Conservation (phyloP, 2,888 invertebrate genomes). For the Lysandra bellargus region DNA sequence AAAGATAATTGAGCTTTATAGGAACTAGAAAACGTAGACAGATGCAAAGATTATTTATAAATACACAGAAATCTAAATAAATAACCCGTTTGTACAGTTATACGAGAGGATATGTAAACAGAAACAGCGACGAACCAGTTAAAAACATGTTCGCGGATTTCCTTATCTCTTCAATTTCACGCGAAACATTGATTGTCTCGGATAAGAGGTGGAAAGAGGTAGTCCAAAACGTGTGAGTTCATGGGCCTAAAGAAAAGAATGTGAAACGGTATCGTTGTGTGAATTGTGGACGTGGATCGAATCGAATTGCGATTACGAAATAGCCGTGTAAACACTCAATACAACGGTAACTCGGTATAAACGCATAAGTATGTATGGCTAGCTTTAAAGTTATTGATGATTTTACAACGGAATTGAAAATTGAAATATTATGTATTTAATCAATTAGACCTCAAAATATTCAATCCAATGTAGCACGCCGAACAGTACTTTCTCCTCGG, state of each 20-base stretch:
- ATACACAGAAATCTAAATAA: conserved; percentile 54
- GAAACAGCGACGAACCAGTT: conserved; percentile 51
- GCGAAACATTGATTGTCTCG: conserved; percentile 34
- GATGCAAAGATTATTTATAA: conserved; percentile 63
- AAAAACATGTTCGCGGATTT: conserved; percentile 55
- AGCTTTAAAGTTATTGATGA: neutral
- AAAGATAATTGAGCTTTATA: neutral
- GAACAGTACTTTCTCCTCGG: conserved; percentile 69
- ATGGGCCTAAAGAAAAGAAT: conserved; percentile 60
- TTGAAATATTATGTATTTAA: conserved; percentile 26
- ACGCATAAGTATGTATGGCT: neutral
- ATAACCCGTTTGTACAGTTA: conserved; percentile 76
- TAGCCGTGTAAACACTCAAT: neutral
- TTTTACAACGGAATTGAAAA: conserved; percentile 14
- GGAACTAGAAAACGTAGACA: neutral
- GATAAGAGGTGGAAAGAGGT: conserved; percentile 37
- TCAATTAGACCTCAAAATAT: conserved; percentile 34
- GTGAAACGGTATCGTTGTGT: conserved; percentile 70
- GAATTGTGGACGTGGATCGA: conserved; percentile 75
- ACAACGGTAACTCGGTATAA: neutral
- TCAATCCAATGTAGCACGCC: conserved; percentile 41
- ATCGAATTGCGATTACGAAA: conserved; percentile 50
- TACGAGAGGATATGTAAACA: conserved; percentile 64
- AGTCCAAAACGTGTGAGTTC: conserved; percentile 55
- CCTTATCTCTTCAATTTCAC: conserved; percentile 38